Evolutionary conservation across 2,888 invertebrate genomes (phyloP).

Genomic region (Athalia cordata): DNA sequence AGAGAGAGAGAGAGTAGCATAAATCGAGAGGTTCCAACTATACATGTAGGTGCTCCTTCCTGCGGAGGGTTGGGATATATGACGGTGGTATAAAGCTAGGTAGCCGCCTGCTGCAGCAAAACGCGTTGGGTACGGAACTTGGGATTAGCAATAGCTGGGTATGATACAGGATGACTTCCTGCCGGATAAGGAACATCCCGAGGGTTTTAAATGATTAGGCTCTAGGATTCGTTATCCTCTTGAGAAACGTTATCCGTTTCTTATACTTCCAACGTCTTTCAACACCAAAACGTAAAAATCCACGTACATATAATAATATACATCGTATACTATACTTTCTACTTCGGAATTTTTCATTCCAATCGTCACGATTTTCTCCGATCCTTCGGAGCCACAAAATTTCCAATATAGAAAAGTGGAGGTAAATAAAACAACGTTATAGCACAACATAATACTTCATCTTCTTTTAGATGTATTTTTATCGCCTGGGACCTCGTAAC

Average conservation of each 20-base stretch:
- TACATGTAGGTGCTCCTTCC: background rate
- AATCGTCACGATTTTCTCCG: no score
- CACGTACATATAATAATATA: no score
- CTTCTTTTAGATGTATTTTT: no score
- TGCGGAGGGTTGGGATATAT: constrained; percentile 17
- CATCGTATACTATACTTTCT: no score
- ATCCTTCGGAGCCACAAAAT: no score
- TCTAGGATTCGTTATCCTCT: background rate
- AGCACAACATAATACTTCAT: no score
- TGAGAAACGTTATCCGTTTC: constrained; percentile 17
- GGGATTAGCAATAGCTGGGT: constrained; percentile 7
- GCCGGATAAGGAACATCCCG: constrained; percentile 18
- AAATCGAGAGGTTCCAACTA: background rate
- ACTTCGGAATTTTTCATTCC: no score
- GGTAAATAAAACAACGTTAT: no score
- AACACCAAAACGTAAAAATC: background rate
- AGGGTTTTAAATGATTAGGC: constrained; percentile 22
- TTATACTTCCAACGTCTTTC: background rate
- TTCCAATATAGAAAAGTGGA: no score
- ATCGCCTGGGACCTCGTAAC: no score
- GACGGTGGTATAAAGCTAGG: background rate
- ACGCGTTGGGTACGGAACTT: background rate
- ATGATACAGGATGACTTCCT: constrained; percentile 30
- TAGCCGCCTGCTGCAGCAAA: no score
- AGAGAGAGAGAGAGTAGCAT: constrained; percentile 8